These are phyloP conservation scores for Eurystomus gularis DNA, from an alignment of 2,113 vertebrate species.

Conservation along the genomic window DNA sequence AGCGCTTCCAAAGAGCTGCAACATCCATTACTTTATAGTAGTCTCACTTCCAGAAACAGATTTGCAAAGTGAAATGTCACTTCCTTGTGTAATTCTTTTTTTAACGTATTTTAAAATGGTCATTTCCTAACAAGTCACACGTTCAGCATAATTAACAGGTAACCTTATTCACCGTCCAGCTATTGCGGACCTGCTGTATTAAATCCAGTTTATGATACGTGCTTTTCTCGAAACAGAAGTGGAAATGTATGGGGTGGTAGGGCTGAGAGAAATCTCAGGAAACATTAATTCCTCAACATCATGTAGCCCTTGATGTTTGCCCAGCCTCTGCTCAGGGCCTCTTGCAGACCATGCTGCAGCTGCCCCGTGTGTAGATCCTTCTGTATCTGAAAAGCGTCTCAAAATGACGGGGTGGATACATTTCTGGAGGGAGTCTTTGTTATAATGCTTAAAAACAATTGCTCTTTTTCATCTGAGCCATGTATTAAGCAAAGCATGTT, in stretches of 20 bases:
- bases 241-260: neutral
- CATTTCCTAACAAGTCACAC: neutral
- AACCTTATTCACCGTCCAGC: neutral
- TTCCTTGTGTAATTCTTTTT: constrained; percentile 7
- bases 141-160: neutral
- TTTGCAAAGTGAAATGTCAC: constrained; percentile 12
- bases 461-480: constrained; percentile 20
- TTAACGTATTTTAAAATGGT: neutral
- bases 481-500: constrained; percentile 48
- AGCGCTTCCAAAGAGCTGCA: neutral
- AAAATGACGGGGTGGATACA: neutral
- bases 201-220: neutral
- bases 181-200: neutral
- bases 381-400: neutral
- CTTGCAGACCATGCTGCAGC: neutral
- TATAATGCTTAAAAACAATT: constrained; percentile 37
- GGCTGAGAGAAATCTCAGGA: neutral
- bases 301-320: rapidly evolving
- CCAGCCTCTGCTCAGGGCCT: neutral
- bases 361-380: neutral
- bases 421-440: neutral
- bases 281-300: neutral
- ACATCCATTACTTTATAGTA: neutral
- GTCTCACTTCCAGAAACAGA: neutral
- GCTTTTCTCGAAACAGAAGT: neutral